These are phyloP conservation scores for Morpho achilles DNA, from an alignment of 2,888 invertebrate genomes.

Conservation along the genomic window DNA sequence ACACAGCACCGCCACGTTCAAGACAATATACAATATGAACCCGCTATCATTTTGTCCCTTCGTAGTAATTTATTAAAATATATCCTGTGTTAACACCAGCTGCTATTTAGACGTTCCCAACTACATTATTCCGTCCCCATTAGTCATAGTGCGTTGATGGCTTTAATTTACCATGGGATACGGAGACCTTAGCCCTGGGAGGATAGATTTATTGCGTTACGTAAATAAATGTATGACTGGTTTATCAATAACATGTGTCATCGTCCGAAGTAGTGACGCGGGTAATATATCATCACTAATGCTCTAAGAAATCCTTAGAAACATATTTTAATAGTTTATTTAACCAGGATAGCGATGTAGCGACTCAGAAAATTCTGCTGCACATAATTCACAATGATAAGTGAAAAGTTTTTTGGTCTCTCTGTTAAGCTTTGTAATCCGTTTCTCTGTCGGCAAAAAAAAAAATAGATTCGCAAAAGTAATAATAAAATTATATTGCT, in stretches of 20 bases:
- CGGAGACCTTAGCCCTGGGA: conserved; percentile 27
- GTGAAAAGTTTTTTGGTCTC: too few relatives aligned
- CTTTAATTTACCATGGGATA: conserved; percentile 54
- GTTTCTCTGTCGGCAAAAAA: too few relatives aligned
- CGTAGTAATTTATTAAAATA: conserved; percentile 48
- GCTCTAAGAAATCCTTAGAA: too few relatives aligned
- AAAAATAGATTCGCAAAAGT: too few relatives aligned
- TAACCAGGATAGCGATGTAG: too few relatives aligned
- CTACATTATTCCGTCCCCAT: conserved; percentile 55
- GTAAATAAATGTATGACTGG: conserved; percentile 14
- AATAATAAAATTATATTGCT: too few relatives aligned
- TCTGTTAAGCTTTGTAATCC: too few relatives aligned
- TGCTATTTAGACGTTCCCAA: conserved; percentile 47
- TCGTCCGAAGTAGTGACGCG: conserved; percentile 4
- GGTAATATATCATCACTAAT: too few relatives aligned
- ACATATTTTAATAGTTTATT: too few relatives aligned
- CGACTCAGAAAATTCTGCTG: too few relatives aligned
- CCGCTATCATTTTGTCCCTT: conserved; percentile 1
- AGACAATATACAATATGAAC: neutral
- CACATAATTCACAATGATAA: too few relatives aligned
- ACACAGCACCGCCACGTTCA: neutral
- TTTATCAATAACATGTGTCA: conserved; percentile 3
- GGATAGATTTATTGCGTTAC: conserved; percentile 31
- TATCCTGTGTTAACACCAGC: conserved; percentile 29
- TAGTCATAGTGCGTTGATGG: conserved; percentile 65